Percentiles rank a stretch among this genome's conserved stretches.
phyloP scores from a whole-genome alignment of 2,113 vertebrate genomes.

The Suricata suricatta region DNA sequence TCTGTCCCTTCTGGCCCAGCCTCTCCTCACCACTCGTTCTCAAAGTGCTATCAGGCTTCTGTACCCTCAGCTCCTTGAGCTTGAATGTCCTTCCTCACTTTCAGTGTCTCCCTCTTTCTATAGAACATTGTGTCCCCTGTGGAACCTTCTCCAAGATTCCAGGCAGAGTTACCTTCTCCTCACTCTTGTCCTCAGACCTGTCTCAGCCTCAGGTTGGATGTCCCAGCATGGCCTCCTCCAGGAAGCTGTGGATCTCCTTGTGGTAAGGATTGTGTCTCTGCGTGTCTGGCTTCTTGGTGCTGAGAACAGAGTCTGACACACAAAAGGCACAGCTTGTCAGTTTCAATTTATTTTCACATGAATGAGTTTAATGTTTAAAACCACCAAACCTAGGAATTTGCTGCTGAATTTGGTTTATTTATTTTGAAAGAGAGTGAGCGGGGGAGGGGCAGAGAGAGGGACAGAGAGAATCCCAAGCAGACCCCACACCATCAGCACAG shows the following conservation, averaged over 20 bases:
- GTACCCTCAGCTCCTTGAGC: background rate
- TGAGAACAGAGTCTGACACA: background rate
- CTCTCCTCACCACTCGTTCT: no score
- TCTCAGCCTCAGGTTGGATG: no score
- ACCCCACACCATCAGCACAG: no score
- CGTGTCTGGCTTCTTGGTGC: background rate
- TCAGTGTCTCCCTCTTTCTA: background rate
- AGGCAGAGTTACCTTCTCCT: background rate
- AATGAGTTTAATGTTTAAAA: background rate
- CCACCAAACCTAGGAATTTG: background rate
- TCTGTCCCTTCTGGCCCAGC: background rate
- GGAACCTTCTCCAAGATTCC: background rate
- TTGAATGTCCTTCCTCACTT: background rate
- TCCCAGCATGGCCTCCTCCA: accelerated
- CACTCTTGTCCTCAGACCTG: background rate
- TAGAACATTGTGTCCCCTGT: background rate
- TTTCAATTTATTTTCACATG: background rate
- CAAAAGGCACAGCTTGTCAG: background rate
- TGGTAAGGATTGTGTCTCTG: no score
- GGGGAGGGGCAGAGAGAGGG: no score
- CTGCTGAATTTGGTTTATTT: no score
- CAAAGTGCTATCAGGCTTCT: background rate
- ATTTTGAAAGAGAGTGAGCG: no score
- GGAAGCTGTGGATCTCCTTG: background rate
- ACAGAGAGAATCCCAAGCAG: no score